Percentiles rank a stretch among this genome's conserved stretches.
Conservation (phyloP, 2,888 invertebrate species). For the Homarus gammarus region DNA sequence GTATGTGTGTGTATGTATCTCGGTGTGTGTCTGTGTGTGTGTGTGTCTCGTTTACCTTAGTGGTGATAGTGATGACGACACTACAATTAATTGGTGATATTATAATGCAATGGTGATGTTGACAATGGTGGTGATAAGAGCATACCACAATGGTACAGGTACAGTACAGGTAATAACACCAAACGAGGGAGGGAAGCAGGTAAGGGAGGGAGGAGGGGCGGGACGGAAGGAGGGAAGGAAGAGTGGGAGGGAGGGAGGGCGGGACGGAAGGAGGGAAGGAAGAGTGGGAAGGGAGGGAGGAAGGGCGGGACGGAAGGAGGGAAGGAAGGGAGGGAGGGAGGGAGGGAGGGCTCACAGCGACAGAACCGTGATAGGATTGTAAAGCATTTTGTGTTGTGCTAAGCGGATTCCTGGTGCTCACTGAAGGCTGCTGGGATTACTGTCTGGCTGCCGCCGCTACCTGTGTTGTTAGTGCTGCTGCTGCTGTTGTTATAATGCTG, state of each 20-base stretch:
- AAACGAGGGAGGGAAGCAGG: neutral
- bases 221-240: neutral
- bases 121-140: too few relatives aligned
- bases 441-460: too few relatives aligned
- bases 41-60: neutral
- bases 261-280: neutral
- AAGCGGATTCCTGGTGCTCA: too few relatives aligned
- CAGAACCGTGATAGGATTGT: neutral
- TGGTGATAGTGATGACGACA: neutral
- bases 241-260: neutral
- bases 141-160: too few relatives aligned
- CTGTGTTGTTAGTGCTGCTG: too few relatives aligned
- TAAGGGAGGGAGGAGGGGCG: neutral
- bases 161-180: too few relatives aligned
- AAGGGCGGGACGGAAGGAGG: neutral
- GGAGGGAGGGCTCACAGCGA: neutral
- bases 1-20: too few relatives aligned
- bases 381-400: too few relatives aligned
- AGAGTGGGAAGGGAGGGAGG: neutral
- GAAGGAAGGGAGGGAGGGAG: neutral
- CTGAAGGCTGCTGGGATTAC: too few relatives aligned
- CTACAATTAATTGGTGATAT: too few relatives aligned
- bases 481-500: neutral
- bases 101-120: too few relatives aligned
- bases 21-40: neutral